These are phyloP conservation scores for Aurelia coerulea DNA, from an alignment of 30 jellyfish, hydroid and myxozoan genomes.

Conservation along the genomic window DNA sequence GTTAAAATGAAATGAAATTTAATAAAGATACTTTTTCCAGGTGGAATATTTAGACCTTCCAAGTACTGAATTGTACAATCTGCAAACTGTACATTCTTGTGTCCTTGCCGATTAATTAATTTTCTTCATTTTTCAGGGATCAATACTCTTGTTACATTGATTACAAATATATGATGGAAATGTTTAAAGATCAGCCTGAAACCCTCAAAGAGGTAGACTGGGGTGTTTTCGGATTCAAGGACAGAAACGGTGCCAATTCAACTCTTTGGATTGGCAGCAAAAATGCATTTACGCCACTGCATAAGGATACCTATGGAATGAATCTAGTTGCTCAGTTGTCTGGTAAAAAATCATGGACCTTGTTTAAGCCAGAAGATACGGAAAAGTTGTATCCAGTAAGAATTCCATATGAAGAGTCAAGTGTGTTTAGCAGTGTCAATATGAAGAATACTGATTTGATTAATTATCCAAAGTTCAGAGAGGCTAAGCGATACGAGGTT, in stretches of 20 bases:
- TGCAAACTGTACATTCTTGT: too few species aligned
- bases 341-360: constrained; percentile 87
- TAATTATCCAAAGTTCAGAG: constrained; percentile 54
- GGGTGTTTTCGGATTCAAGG: constrained; percentile 82
- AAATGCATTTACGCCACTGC: constrained; percentile 94
- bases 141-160: constrained; percentile 82
- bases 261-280: constrained; percentile 97
- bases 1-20: too few species aligned
- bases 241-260: constrained; percentile 76
- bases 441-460: constrained; percentile 29
- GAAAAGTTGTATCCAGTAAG: constrained; percentile 78
- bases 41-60: too few species aligned
- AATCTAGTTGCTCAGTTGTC: constrained; percentile 91
- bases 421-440: constrained; percentile 70
- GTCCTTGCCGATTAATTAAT: too few species aligned
- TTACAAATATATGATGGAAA: constrained; percentile 86
- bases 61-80: too few species aligned
- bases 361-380: constrained; percentile 71
- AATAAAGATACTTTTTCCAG: too few species aligned
- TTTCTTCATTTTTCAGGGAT: constrained; percentile 35
- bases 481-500: constrained; percentile 64
- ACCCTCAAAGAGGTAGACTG: constrained; percentile 67
- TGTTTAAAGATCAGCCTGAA: constrained; percentile 55
- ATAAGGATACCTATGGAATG: constrained; percentile 91
- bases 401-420: constrained; percentile 98